phyloP scores from a whole-genome alignment of 2,888 invertebrate genomes.

The Cenopis cana region DNA sequence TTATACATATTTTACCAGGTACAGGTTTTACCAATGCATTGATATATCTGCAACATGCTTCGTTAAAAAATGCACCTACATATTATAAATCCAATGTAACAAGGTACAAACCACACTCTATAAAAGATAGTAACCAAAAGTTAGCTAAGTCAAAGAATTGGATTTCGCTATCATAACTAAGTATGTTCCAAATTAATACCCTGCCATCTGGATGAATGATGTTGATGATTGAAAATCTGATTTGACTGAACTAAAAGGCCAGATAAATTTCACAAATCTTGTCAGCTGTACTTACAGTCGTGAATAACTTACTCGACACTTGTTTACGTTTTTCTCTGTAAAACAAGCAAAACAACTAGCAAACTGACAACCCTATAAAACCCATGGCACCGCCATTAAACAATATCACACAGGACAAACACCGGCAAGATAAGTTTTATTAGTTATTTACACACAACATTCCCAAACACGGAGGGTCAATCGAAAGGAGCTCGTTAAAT shows the following conservation, averaged over 20 bases:
- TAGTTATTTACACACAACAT: slow-evolving; percentile 48
- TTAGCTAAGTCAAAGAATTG: no score
- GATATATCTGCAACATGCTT: no score
- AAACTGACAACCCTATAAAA: slow-evolving; percentile 62
- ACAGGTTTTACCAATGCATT: no score
- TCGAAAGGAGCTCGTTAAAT: slow-evolving; percentile 66
- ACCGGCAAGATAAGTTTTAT: slow-evolving; percentile 55
- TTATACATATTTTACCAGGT: no score
- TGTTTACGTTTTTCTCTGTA: background rate
- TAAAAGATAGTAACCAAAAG: no score
- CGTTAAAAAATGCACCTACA: no score
- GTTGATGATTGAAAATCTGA: no score
- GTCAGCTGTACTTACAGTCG: background rate
- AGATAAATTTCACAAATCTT: background rate
- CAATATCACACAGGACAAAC: slow-evolving; percentile 59
- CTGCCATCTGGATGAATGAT: no score
- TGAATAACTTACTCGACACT: background rate
- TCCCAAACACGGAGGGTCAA: slow-evolving; percentile 52
- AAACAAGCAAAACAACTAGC: background rate
- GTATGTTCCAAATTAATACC: no score
- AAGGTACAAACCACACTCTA: no score
- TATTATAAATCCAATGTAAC: no score
- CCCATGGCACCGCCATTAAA: slow-evolving; percentile 72
- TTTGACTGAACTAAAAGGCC: background rate
- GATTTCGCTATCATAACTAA: no score